phyloP scores from a whole-genome alignment of 2,113 vertebrate species.

The Cardinalis cardinalis region DNA sequence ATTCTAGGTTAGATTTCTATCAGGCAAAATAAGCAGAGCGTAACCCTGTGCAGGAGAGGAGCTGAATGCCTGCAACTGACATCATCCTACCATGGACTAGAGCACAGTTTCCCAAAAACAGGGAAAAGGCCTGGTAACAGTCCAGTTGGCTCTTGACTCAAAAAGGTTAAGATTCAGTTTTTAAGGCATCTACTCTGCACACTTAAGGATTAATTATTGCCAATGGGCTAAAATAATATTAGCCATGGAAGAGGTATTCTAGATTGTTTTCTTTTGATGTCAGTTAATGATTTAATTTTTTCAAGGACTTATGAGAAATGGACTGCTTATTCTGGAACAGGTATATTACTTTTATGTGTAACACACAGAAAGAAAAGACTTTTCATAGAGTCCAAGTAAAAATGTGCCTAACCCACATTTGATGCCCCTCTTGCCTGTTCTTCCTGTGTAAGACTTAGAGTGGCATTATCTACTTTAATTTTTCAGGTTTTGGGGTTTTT shows the following conservation, averaged over 20 bases:
- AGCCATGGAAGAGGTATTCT: not conserved
- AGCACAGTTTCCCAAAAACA: not conserved
- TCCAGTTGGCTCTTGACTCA: not conserved
- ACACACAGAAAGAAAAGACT: not conserved
- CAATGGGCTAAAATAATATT: not conserved
- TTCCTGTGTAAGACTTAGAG: not conserved
- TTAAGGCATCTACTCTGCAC: not conserved
- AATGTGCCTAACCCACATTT: slow-evolving; percentile 7
- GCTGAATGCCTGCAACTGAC: not conserved
- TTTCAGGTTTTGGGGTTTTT: not conserved
- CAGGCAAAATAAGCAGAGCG: not conserved
- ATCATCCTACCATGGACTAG: not conserved
- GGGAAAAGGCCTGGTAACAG: not conserved
- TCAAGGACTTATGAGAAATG: not conserved
- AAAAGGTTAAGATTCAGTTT: not conserved
- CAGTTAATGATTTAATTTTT: slow-evolving; percentile 16
- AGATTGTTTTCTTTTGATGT: not conserved
- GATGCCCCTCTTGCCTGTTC: not conserved
- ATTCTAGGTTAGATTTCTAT: not conserved
- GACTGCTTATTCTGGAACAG: not conserved
- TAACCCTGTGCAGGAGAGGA: not conserved
- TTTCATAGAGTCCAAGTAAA: not conserved
- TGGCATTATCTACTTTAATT: not conserved
- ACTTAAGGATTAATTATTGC: not conserved
- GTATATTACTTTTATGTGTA: not conserved